Evolutionary conservation across 2,888 invertebrate genomes (phyloP), one percentile per base, ranked within the genome.

Genomic region (Melinaea marsaeus): DNA sequence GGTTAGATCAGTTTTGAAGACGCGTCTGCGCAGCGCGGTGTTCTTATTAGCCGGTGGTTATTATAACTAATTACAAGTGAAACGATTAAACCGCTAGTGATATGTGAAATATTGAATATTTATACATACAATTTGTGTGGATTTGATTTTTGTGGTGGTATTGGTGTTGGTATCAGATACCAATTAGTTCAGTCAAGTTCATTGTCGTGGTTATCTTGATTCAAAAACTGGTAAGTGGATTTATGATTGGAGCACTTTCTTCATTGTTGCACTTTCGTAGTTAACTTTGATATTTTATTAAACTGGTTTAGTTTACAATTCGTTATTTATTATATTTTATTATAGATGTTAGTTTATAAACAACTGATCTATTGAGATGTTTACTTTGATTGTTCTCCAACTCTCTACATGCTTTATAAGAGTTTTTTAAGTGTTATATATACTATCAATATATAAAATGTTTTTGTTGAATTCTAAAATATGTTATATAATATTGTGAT

Each of bases 1-100:
- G 83, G 90, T 90, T 84, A 76, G 90, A 77, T 86, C 87, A 89
- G 89, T 90, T 88, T 85, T 82, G 81, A 79, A 77, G 77, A 79
- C 79, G 88, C 84, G 84, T 83, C 73, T 75, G 87, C 88, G 85
- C 83, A 75, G 75, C 76, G 77, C 75, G 70, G 75, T 78, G 74
- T 74, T 71, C 71, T 70, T 71, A 71, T 71, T 74, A 74, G 72
- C 72, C 75, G 73, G 74, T 77, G 76, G 78, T 79, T 76, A 77
- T 77, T 75, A 74, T 78, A 74, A 75, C 74, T 65, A 67, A 69
- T 69, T 70, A 67, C 66, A 63, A 62, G 61, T 63, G 61, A 67
- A 67, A 61, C 57, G 46, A 60, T 58, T 63, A 64, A 57, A 67
- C 32, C 22, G 51, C 32, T 51, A 57, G 63, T 68, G 69, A 59